Conservation (phyloP, 2,113 vertebrate species). For the Callipepla squamata region DNA sequence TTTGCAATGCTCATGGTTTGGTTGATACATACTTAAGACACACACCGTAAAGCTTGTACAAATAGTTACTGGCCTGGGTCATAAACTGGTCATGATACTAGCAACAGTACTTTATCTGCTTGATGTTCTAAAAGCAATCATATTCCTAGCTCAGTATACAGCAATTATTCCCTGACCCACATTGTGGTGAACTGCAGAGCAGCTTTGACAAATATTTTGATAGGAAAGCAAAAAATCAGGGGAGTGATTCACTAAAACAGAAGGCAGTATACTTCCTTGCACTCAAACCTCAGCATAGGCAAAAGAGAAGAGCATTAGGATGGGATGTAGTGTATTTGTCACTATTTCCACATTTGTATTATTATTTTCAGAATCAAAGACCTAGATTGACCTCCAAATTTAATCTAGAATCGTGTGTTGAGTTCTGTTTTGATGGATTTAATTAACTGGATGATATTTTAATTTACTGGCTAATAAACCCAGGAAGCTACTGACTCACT, state of each 20-base stretch:
- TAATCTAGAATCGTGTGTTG: not conserved
- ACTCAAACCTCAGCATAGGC: not conserved
- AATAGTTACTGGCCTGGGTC: not conserved
- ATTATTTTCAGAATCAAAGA: not conserved
- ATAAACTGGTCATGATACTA: not conserved
- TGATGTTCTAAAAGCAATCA: not conserved
- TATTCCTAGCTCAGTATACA: not conserved
- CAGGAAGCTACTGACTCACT: not conserved
- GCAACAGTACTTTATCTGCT: not conserved
- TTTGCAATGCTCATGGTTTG: not conserved
- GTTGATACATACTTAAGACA: not conserved
- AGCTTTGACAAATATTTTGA: not conserved
- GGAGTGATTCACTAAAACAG: not conserved
- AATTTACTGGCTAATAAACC: not conserved
- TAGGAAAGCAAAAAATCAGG: not conserved
- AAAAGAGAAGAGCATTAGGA: not conserved
- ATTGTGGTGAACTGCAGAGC: not conserved
- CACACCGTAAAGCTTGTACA: not conserved
- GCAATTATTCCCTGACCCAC: not conserved
- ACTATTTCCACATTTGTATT: not conserved
- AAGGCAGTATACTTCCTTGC: not conserved
- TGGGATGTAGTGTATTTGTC: not conserved
- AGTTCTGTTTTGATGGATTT: not conserved
- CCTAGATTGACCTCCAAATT: not conserved
- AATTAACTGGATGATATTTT: rapidly evolving